A percentile compares a stretch with the other conserved stretches of the same genome.
These are phyloP conservation scores for Apostichopus californicus DNA, from an alignment of 35 echinoderm and acorn worm species.

Conservation along the genomic window DNA sequence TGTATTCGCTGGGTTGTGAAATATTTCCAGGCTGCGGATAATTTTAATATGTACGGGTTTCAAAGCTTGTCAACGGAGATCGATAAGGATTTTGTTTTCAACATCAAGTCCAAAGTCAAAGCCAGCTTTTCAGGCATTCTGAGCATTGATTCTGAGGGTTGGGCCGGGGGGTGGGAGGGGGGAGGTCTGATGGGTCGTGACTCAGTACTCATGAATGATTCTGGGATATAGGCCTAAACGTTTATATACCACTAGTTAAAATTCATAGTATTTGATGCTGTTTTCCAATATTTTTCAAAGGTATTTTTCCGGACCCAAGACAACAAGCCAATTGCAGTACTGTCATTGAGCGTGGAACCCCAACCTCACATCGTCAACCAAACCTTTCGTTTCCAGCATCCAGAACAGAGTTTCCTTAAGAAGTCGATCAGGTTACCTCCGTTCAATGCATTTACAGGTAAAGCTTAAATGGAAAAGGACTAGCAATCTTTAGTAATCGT, in stretches of 20 bases:
- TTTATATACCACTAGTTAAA: background rate
- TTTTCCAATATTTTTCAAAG: constrained; percentile 25
- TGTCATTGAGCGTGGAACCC: constrained; percentile 84
- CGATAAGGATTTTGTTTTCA: no score
- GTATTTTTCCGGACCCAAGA: constrained; percentile 92
- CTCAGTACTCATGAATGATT: no score
- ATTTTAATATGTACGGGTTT: no score
- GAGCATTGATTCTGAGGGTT: no score
- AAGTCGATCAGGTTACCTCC: constrained; percentile 87
- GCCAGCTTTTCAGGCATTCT: no score
- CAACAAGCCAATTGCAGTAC: constrained; percentile 86
- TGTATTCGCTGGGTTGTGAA: no score
- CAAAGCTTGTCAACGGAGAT: no score
- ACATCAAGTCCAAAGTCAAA: no score
- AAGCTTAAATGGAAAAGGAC: background rate
- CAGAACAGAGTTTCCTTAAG: constrained; percentile 93
- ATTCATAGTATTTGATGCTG: background rate
- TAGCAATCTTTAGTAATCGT: no score
- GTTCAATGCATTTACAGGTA: constrained; percentile 79
- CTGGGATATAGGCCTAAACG: background rate
- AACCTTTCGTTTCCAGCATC: constrained; percentile 90
- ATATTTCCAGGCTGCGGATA: no score
- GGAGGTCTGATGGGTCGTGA: no score
- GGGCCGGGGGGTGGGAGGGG: no score
- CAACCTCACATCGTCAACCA: constrained; percentile 93